Conservation (phyloP, 1,140 invertebrate species). For the Brachionus calyciflorus region DNA sequence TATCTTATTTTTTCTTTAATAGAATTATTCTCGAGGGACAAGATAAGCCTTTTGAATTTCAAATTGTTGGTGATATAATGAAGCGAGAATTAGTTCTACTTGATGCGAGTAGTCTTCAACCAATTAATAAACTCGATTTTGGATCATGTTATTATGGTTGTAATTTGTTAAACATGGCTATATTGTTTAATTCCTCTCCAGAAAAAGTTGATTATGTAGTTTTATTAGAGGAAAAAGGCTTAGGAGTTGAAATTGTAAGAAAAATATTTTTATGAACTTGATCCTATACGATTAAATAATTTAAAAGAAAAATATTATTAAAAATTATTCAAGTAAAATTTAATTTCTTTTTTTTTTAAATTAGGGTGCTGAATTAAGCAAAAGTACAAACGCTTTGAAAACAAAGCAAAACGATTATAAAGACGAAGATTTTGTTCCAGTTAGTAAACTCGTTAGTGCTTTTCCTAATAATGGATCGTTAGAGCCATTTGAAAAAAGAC, state of each 20-base stretch:
- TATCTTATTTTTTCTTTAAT: slow-evolving; percentile 19
- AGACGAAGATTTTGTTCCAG: slow-evolving; percentile 48
- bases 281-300: no score
- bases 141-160: slow-evolving; percentile 59
- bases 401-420: slow-evolving; percentile 20
- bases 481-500: slow-evolving; percentile 57
- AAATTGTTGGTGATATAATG: slow-evolving; percentile 54
- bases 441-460: slow-evolving; percentile 57
- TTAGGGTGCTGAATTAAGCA: slow-evolving; percentile 56
- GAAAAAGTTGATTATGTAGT: slow-evolving; percentile 58
- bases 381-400: slow-evolving; percentile 51
- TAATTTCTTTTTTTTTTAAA: not conserved
- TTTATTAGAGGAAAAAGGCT: slow-evolving; percentile 58
- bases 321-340: not conserved
- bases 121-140: slow-evolving; percentile 57
- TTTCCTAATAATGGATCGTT: slow-evolving; percentile 59
- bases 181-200: slow-evolving; percentile 59
- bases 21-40: slow-evolving; percentile 56
- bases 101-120: slow-evolving; percentile 51
- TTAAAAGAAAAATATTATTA: no score
- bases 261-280: not conserved
- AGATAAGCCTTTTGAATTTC: slow-evolving; percentile 50
- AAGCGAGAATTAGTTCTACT: slow-evolving; percentile 54
- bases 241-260: slow-evolving; percentile 59
- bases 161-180: slow-evolving; percentile 55